phyloP scores from a whole-genome alignment of 2,797 vertebrate genomes.

The Fringilla coelebs region DNA sequence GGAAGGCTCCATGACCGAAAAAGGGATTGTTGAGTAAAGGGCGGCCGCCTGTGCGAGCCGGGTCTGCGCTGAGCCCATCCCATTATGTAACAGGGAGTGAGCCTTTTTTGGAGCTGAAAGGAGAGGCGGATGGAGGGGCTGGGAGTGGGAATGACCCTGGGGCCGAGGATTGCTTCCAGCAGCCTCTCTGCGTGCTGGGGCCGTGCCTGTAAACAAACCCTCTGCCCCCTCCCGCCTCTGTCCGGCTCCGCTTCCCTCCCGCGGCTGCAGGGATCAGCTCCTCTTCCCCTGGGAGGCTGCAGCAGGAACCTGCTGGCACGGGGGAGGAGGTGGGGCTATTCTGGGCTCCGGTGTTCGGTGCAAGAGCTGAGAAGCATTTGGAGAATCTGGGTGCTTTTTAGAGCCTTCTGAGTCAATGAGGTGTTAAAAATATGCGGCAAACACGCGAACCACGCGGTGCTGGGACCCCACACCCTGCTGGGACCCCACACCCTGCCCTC shows the following conservation, averaged over 20 bases:
- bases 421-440: constrained; percentile 50
- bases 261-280: accelerated
- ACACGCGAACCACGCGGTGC: neutral
- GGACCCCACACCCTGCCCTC: neutral
- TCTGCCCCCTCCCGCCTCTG: neutral
- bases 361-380: constrained; percentile 24
- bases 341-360: neutral
- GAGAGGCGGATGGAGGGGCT: neutral
- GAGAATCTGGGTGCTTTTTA: constrained; percentile 24
- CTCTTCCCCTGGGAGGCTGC: neutral
- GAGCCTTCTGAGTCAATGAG: constrained; percentile 41
- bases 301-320: neutral
- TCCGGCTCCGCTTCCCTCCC: neutral
- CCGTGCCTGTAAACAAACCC: constrained; percentile 40
- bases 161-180: constrained; percentile 38
- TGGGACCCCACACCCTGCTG: neutral
- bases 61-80: constrained; percentile 4
- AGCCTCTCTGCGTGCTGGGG: neutral
- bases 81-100: constrained; percentile 69
- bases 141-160: neutral
- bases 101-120: constrained; percentile 61
- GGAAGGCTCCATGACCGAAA: constrained; percentile 70
- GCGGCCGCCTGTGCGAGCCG: neutral
- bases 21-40: constrained; percentile 72
- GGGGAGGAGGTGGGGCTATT: constrained; percentile 8